Evolutionary conservation across 2,797 vertebrate species (phyloP).

Genomic region (Pseudomugil tenellus): DNA sequence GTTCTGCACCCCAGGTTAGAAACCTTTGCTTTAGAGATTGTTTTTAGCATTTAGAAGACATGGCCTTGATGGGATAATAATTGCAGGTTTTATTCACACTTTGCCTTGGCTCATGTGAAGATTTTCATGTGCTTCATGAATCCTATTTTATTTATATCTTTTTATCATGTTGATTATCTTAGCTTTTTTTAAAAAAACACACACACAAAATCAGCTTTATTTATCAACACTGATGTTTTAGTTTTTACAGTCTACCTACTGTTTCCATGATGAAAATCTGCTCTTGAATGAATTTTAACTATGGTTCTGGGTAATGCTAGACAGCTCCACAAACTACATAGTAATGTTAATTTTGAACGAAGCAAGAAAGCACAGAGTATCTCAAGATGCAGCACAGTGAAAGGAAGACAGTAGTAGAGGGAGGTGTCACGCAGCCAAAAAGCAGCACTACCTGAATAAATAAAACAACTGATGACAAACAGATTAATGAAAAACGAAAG

Average conservation of each 20-base stretch:
- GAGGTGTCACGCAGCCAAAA: slow-evolving; percentile 39
- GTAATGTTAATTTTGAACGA: slow-evolving; percentile 24
- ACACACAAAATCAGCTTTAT: too few relatives aligned
- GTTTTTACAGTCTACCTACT: neutral
- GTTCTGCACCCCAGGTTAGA: too few relatives aligned
- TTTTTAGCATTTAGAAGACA: too few relatives aligned
- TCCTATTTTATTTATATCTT: neutral
- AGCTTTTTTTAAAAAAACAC: too few relatives aligned
- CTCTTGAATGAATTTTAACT: neutral
- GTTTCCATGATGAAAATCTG: neutral
- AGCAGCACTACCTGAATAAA: slow-evolving; percentile 62
- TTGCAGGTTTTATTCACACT: too few relatives aligned
- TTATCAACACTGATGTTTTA: neutral
- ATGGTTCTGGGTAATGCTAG: slow-evolving; percentile 3
- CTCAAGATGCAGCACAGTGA: slow-evolving; percentile 11
- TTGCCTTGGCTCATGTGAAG: too few relatives aligned
- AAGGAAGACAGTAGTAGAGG: slow-evolving; percentile 3
- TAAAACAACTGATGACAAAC: slow-evolving; percentile 58
- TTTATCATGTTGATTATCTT: neutral
- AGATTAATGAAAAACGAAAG: slow-evolving; percentile 42
- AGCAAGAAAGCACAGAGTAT: slow-evolving; percentile 4
- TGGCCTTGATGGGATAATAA: too few relatives aligned
- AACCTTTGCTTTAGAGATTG: too few relatives aligned
- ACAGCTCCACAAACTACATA: slow-evolving; percentile 8
- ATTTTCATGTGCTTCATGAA: neutral